Percentiles rank a stretch among this genome's conserved stretches.
These are phyloP conservation scores for Peromyscus attwateri DNA, from an alignment of 2,797 vertebrate species.

Conservation along the genomic window DNA sequence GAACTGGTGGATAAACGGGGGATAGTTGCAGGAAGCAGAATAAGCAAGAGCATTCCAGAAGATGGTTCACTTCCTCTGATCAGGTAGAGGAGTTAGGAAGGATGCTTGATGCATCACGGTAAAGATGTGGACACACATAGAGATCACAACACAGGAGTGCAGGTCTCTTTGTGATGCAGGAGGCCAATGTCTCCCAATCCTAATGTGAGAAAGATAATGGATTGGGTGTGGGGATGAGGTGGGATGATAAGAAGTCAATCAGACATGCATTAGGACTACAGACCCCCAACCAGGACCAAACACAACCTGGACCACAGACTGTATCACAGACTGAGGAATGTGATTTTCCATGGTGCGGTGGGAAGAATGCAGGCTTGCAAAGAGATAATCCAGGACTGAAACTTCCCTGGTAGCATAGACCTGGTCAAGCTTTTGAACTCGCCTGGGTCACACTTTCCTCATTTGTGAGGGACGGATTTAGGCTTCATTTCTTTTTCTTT, in stretches of 20 bases:
- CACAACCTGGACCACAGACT: background rate
- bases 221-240: background rate
- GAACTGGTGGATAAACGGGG: background rate
- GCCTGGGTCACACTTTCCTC: background rate
- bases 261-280: background rate
- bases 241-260: background rate
- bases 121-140: background rate
- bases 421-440: background rate
- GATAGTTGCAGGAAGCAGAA: background rate
- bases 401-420: background rate
- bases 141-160: no score
- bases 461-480: background rate
- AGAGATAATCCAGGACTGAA: background rate
- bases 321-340: accelerated
- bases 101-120: background rate
- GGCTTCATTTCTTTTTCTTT: background rate
- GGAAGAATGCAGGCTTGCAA: background rate
- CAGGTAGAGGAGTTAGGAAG: background rate
- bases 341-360: background rate
- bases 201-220: background rate
- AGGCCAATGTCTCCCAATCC: background rate
- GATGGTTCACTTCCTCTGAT: background rate
- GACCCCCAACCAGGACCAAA: background rate
- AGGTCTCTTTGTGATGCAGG: background rate
- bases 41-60: background rate